phyloP scores from a whole-genome alignment of 1,140 invertebrate genomes.

The Penaeus japonicus region DNA sequence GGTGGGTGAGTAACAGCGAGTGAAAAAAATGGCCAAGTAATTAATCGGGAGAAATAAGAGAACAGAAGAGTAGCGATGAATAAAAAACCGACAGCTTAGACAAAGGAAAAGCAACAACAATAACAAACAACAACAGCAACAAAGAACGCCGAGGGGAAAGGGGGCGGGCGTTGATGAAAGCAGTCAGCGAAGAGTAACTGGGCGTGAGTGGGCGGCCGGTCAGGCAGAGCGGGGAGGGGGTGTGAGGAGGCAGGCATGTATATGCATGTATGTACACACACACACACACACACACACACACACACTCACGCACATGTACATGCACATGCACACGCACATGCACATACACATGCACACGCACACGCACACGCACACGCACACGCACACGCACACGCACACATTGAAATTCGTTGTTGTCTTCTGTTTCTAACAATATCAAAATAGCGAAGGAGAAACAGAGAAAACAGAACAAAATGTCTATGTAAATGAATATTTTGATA shows the following conservation, averaged over 20 bases:
- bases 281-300: neutral
- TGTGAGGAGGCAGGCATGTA: neutral
- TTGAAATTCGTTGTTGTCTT: no score
- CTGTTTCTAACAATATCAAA: no score
- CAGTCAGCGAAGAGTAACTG: no score
- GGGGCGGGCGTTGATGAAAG: no score
- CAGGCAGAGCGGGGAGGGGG: neutral
- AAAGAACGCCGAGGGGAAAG: neutral
- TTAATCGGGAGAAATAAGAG: no score
- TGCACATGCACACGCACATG: neutral
- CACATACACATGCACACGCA: neutral
- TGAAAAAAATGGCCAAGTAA: no score
- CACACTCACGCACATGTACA: neutral
- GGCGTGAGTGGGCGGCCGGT: no score
- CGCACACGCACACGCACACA: conserved; percentile 3
- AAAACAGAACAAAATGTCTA: no score
- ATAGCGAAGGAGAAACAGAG: no score
- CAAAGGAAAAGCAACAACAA: neutral
- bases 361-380: neutral
- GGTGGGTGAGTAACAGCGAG: no score
- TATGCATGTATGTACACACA: neutral
- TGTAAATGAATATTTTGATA: no score
- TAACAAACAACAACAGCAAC: no score
- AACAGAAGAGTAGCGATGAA: neutral
- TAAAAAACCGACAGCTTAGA: neutral